Percentiles rank a stretch among this genome's conserved stretches.
phyloP scores from a whole-genome alignment of 2,888 invertebrate genomes.

The Andrena camellia region DNA sequence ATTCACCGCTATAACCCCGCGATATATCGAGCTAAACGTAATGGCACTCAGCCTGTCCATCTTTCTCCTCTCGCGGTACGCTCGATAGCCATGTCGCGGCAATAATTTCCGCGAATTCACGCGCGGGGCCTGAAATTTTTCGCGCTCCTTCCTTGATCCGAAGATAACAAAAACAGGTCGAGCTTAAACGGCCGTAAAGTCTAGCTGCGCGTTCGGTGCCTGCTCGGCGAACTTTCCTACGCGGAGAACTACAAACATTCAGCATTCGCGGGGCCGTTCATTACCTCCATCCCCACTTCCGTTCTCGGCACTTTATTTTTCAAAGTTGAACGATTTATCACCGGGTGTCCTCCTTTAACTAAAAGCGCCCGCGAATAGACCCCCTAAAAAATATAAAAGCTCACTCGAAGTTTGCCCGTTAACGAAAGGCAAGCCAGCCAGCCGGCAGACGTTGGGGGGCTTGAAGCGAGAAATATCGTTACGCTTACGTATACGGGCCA shows the following conservation, averaged over 20 bases:
- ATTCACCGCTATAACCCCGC: constrained; percentile 25
- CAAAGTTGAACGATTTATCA: constrained; percentile 65
- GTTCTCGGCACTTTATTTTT: constrained; percentile 45
- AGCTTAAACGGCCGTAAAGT: constrained; percentile 35
- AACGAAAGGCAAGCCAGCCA: constrained; percentile 46
- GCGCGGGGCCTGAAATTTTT: background rate
- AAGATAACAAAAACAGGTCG: background rate
- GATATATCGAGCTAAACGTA: constrained; percentile 18
- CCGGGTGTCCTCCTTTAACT: constrained; percentile 44
- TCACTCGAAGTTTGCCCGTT: constrained; percentile 64
- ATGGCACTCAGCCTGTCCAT: constrained; percentile 27
- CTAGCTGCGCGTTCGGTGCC: background rate
- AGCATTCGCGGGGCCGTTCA: constrained; percentile 51
- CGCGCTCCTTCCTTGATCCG: background rate
- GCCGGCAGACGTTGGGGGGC: constrained; percentile 36
- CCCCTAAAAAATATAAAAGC: constrained; percentile 60
- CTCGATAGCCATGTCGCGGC: background rate
- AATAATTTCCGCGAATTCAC: constrained; percentile 26
- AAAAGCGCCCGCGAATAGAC: constrained; percentile 50
- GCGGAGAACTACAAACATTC: constrained; percentile 29
- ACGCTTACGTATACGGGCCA: constrained; percentile 30
- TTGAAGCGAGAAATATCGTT: constrained; percentile 66
- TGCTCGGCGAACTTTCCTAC: constrained; percentile 24
- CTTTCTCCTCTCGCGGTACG: background rate
- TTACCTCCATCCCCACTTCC: constrained; percentile 40